Evolutionary conservation across 2,113 vertebrate species (phyloP), one percentile per base, ranked within the genome.

Genomic region (Phyllostomus discolor): DNA sequence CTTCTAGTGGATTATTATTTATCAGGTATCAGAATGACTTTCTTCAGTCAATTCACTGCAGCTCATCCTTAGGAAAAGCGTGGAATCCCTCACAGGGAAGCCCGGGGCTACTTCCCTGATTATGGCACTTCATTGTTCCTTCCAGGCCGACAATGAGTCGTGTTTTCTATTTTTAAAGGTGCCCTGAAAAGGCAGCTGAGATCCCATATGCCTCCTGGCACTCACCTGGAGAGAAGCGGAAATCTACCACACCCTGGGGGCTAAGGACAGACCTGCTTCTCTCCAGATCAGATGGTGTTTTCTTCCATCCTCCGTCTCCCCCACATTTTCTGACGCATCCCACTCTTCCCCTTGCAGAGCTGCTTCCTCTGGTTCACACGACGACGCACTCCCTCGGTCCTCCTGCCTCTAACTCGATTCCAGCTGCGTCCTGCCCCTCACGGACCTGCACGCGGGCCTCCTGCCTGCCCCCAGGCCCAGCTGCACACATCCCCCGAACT

Each of bases 121-220:
- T 19, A 8, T 2, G 31, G 10, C 69, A 31, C 22, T 2, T 64
- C 54, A 70, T 16, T 59, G 82, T 46, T 69, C 70, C 82, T 20
- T 1, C 0, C 6, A 46, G 43, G 69, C 38, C 54, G 14, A 17
- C 22, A 43, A 24, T 22, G n/a, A 80, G 83, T 26, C 19, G 17
- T 20, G 8, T 17, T 41, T 93, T 67, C 86, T 76, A 31, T 52
- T 94, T 92, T 85, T 57, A 81, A 93, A 94, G 79, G 17, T 69
- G 72, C 73, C 88, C 48, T 92, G 46, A 89, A 91, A 93, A 94
- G 64, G 90, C 80, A 31, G 64, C 19, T 64, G 91, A 62, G 54
- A 80, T 78, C 93, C 59, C 3, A 78, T 91, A 43, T n/a, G n/a
- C n/a, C 75, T 28, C 4, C 75, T 33, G 7, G 31, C 20, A 11